phyloP scores from a whole-genome alignment of 2,113 vertebrate species.

The Aplodontia rufa region DNA sequence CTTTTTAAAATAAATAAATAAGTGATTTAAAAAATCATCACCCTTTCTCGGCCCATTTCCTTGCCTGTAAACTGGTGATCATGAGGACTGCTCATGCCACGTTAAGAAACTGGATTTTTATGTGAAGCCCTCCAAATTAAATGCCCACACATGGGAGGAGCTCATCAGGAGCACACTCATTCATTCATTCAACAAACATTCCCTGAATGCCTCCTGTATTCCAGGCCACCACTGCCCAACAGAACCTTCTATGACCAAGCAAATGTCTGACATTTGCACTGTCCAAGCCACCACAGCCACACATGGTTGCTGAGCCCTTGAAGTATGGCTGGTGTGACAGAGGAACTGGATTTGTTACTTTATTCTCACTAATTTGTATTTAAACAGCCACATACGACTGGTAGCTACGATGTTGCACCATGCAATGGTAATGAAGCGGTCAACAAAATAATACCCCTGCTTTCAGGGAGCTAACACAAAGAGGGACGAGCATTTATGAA shows the following conservation, averaged over 20 bases:
- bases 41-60: neutral
- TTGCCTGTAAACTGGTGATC: neutral
- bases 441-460: neutral
- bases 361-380: neutral
- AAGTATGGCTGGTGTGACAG: neutral
- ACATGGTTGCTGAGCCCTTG: neutral
- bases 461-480: neutral
- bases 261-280: neutral
- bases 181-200: neutral
- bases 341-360: neutral
- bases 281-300: fast-evolving
- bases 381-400: neutral
- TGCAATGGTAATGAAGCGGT: neutral
- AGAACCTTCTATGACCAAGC: neutral
- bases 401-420: no score
- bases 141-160: fast-evolving
- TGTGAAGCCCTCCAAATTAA: neutral
- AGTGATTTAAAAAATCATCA: neutral
- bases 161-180: neutral
- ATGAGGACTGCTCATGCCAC: fast-evolving
- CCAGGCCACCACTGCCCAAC: neutral
- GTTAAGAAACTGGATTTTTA: fast-evolving
- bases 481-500: neutral
- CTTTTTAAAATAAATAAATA: no score
- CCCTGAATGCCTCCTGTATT: fast-evolving